A percentile compares a stretch with the other conserved stretches of the same genome.
Evolutionary conservation across 2,113 vertebrate species (phyloP).

Genomic region (Chitala chitala): DNA sequence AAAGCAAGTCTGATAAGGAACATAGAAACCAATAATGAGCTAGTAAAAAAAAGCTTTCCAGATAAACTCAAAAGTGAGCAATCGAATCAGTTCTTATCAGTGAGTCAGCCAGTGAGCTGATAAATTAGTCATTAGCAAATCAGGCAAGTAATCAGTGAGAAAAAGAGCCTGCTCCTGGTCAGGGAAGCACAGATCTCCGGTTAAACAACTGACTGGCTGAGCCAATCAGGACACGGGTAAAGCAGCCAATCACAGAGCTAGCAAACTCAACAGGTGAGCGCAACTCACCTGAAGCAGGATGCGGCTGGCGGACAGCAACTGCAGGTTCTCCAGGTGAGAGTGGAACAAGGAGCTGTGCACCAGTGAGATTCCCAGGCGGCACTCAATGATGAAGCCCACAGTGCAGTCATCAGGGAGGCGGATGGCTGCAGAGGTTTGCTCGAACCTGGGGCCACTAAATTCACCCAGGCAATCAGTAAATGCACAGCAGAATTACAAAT

Average conservation of each 20-base stretch:
- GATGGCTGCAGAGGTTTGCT: slow-evolving; percentile 74
- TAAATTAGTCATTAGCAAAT: slow-evolving; percentile 5
- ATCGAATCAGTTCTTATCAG: too few species aligned
- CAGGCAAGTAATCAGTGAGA: not conserved
- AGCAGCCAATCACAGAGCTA: not conserved
- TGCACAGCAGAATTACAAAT: not conserved
- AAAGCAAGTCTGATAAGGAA: too few species aligned
- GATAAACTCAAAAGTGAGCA: too few species aligned
- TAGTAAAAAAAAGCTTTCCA: too few species aligned
- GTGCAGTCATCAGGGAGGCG: slow-evolving; percentile 86
- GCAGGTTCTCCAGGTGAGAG: slow-evolving; percentile 86
- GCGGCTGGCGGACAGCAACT: slow-evolving; percentile 59
- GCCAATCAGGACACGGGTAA: not conserved
- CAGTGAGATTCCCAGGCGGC: slow-evolving; percentile 68
- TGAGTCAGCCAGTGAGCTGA: not conserved
- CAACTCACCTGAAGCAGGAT: slow-evolving; percentile 62
- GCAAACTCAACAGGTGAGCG: too few species aligned
- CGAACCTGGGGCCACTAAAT: slow-evolving; percentile 68
- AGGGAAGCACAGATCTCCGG: too few species aligned
- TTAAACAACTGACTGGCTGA: not conserved
- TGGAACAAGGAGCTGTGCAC: slow-evolving; percentile 76
- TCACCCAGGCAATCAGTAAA: slow-evolving; percentile 16
- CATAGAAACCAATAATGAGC: too few species aligned
- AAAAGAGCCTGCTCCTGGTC: too few species aligned
- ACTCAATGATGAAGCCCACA: slow-evolving; percentile 84